phyloP scores from a whole-genome alignment of 2,888 invertebrate genomes.

The Andrena bicolor region DNA sequence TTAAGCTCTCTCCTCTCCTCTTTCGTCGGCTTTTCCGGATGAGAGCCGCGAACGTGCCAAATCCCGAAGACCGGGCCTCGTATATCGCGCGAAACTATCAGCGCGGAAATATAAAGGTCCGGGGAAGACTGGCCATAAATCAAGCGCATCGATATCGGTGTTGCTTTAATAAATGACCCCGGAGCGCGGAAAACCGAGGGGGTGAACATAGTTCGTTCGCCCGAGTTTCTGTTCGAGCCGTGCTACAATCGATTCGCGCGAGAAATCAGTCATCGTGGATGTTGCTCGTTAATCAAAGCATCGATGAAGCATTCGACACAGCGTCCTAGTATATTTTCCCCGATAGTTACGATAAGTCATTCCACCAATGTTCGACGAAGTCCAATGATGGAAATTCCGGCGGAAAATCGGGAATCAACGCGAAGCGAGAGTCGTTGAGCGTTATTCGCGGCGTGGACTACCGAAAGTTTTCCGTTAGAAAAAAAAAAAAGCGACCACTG shows the following conservation, averaged over 20 bases:
- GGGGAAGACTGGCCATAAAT: constrained; percentile 46
- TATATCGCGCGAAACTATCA: constrained; percentile 31
- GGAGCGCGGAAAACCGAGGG: constrained; percentile 1
- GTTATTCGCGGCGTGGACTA: neutral
- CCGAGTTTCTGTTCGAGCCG: constrained; percentile 8
- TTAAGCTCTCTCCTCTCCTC: neutral
- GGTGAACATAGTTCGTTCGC: constrained; percentile 26
- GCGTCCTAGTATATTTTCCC: neutral
- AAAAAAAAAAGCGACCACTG: constrained; percentile 9
- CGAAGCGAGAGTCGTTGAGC: neutral
- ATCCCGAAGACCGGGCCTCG: constrained; percentile 29
- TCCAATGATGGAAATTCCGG: neutral
- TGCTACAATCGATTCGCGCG: constrained; percentile 26
- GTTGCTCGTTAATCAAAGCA: constrained; percentile 13
- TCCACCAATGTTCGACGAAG: neutral
- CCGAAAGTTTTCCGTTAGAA: constrained; percentile 8
- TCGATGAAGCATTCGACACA: constrained; percentile 4
- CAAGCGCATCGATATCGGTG: constrained; percentile 54
- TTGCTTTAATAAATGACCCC: constrained; percentile 57
- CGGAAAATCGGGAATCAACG: neutral
- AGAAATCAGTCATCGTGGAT: constrained; percentile 24
- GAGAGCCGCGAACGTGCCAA: constrained; percentile 24
- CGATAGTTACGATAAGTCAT: neutral
- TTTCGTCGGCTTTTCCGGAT: neutral
- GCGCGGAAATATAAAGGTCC: constrained; percentile 37